Evolutionary conservation across 2,113 vertebrate species (phyloP), one percentile per base, ranked within the genome.

Genomic region (Nibea albiflora): DNA sequence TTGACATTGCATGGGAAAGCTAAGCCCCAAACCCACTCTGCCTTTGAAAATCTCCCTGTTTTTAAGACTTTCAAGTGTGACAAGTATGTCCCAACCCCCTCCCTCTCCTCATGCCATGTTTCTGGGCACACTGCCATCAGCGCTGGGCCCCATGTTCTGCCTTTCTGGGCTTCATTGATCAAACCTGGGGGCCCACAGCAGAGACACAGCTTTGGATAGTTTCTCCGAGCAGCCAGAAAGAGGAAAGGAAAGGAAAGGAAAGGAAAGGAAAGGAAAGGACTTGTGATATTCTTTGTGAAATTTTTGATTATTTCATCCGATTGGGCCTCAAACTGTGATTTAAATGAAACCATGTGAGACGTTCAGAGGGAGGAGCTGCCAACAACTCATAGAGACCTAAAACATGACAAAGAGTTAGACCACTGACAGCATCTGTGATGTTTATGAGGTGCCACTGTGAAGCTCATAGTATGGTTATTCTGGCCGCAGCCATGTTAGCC

Each of bases 121-220:
- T 85, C 87, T 72, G 80, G 92, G 90, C 89, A 66, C 31, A 0
- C 14, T 83, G 91, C 92, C 91, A 94, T 83, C 57, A 76, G 65
- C 56, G 49, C 78, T 70, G 77, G 80, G 80, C 74, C 82, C 85
- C 80, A 70, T 78, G 73, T 68, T 73, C 81, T 83, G 85, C 68
- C 53, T 83, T 84, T 76, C 69, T 11, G 64, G 84, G 85, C 60
- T 75, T 60, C 88, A 85, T 65, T 92, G 88, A 89, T 92, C 90
- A 90, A 91, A 90, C 81, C 58, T 46, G 35, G 80, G 74, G 80
- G 66, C 83, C 80, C 78, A 39, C 26, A 11, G 60, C 56, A 50
- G 24, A 3, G n/a, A 80, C 63, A 80, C 44, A 78, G 65, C 53
- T 49, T 79, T 87, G 84, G 71, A 77, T 53, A 42, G 78, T 53